Evolutionary conservation across 2,888 invertebrate genomes (phyloP).

Genomic region (Eristalis arbustorum): DNA sequence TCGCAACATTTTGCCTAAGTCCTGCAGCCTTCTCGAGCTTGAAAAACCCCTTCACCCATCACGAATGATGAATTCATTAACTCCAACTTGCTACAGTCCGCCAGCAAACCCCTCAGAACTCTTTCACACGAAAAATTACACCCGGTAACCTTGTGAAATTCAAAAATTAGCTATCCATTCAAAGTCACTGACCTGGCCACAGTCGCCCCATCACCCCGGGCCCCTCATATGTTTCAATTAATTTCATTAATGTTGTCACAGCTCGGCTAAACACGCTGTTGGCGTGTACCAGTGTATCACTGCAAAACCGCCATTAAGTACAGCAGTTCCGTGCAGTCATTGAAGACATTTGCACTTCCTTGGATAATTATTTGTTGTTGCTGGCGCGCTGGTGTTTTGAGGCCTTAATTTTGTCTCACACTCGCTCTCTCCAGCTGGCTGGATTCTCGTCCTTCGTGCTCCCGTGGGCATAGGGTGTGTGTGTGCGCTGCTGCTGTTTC

Average conservation of each 20-base stretch:
- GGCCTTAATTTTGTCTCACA: slow-evolving; percentile 49
- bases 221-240: neutral
- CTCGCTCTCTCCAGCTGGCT: neutral
- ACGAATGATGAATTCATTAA: no score
- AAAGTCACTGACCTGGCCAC: neutral
- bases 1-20: no score
- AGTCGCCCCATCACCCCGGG: neutral
- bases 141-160: neutral
- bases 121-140: neutral
- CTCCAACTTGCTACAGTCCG: no score
- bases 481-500: neutral
- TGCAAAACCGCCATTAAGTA: slow-evolving; percentile 31
- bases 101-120: no score
- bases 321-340: slow-evolving; percentile 34
- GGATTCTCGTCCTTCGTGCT: slow-evolving; percentile 44
- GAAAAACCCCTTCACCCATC: no score
- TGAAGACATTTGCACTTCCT: slow-evolving; percentile 33
- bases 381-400: neutral
- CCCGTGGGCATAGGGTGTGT: neutral
- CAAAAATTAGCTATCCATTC: neutral
- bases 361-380: slow-evolving; percentile 9
- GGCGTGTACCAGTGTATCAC: neutral
- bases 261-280: neutral
- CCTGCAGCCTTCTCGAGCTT: no score
- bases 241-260: neutral